Conservation (phyloP, 2,113 vertebrate species). For the Myrmophylax atrothorax region DNA sequence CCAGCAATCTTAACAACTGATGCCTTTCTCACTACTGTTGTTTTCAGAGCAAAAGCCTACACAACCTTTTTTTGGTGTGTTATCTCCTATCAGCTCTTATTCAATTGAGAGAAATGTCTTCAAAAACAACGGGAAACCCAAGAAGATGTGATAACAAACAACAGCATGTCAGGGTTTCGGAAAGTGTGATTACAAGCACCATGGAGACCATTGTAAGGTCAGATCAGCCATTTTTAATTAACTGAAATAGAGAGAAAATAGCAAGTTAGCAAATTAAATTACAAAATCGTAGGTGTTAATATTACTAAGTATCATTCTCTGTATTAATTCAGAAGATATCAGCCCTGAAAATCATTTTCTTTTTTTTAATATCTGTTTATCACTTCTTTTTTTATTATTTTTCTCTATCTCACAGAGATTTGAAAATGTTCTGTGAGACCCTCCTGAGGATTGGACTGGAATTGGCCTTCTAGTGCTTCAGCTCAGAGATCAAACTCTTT, state of each 20-base stretch:
- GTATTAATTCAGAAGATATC: neutral
- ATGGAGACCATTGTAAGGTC: constrained; percentile 41
- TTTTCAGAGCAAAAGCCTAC: constrained; percentile 25
- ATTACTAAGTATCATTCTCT: neutral
- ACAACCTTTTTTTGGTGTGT: neutral
- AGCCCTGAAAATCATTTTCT: neutral
- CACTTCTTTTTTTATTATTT: neutral
- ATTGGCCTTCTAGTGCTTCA: neutral
- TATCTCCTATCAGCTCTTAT: neutral
- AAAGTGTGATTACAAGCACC: constrained; percentile 17
- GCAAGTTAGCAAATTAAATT: neutral
- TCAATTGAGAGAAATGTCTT: neutral
- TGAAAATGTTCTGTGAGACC: constrained; percentile 14
- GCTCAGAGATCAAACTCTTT: neutral
- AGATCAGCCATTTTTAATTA: constrained; percentile 8
- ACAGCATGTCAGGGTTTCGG: neutral
- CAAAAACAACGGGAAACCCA: neutral
- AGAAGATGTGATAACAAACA: constrained; percentile 32
- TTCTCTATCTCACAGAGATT: neutral
- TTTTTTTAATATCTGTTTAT: neutral
- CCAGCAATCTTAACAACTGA: constrained; percentile 13
- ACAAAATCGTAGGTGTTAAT: neutral
- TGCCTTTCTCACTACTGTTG: neutral
- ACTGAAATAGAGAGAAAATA: neutral
- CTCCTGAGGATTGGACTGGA: neutral